These are phyloP conservation scores for Gobio occitaniae DNA, from an alignment of 2,797 vertebrate species.

Conservation along the genomic window DNA sequence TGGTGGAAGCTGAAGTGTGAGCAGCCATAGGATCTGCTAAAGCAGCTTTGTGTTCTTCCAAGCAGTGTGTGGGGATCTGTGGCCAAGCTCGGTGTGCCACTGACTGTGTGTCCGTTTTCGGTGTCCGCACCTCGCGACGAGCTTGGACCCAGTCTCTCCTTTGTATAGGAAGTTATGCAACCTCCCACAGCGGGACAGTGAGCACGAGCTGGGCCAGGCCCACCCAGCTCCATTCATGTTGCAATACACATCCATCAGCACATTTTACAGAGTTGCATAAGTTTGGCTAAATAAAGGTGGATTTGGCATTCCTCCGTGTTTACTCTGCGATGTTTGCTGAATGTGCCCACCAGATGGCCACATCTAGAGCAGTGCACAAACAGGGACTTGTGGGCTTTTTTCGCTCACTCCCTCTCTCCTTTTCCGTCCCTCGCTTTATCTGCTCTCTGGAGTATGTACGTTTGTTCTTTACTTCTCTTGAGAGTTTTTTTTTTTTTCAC, in stretches of 20 bases:
- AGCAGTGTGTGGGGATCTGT: conserved; percentile 15
- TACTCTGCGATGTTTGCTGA: conserved; percentile 47
- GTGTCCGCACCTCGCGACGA: conserved; percentile 6
- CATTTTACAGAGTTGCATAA: conserved; percentile 65
- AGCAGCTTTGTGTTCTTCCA: conserved; percentile 25
- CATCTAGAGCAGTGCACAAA: conserved; percentile 36
- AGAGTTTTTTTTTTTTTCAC: not conserved
- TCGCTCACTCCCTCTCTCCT: not conserved
- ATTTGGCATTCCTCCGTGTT: conserved; percentile 42
- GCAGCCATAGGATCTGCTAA: conserved; percentile 28
- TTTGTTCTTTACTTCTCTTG: conserved; percentile 22
- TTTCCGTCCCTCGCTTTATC: conserved; percentile 13
- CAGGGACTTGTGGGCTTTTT: conserved; percentile 23
- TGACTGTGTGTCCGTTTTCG: not conserved
- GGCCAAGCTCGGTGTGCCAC: not conserved
- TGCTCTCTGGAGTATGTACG: conserved; percentile 7
- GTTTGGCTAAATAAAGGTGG: conserved; percentile 66
- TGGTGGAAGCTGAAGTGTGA: conserved; percentile 15
- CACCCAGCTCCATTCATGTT: conserved; percentile 33
- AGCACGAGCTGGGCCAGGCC: not conserved
- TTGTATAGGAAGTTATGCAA: conserved; percentile 42
- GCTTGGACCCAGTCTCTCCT: conserved; percentile 17
- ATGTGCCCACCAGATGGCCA: conserved; percentile 57
- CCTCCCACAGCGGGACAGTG: conserved; percentile 9
- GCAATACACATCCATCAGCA: conserved; percentile 45